phyloP scores from a whole-genome alignment of 2,113 vertebrate genomes.

The Gobiocypris rarus region DNA sequence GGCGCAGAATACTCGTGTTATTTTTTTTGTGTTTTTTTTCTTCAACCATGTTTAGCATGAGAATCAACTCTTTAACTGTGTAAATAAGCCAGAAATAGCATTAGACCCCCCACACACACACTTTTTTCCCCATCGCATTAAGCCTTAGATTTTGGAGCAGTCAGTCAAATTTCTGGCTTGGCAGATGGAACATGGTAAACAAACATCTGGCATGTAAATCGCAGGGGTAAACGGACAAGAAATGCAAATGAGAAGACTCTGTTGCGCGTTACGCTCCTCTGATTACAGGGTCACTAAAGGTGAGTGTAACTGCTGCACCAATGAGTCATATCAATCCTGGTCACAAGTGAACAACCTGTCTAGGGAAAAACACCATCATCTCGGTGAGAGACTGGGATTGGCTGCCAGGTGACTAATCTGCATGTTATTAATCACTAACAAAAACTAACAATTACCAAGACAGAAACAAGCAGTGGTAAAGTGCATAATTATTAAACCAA shows the following conservation, averaged over 20 bases:
- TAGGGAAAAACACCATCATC: constrained; percentile 38
- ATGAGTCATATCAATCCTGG: not conserved
- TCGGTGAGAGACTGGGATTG: constrained; percentile 37
- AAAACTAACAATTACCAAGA: not conserved
- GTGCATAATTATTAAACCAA: not conserved
- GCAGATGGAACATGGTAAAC: not conserved
- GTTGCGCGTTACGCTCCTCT: not conserved
- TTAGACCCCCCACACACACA: too few relatives aligned
- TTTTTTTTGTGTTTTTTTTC: too few relatives aligned
- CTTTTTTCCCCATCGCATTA: too few relatives aligned
- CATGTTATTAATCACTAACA: not conserved
- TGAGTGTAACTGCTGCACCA: not conserved
- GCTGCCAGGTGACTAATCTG: constrained; percentile 67
- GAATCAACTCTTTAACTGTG: too few relatives aligned
- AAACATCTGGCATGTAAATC: constrained; percentile 38
- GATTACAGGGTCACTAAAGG: not conserved
- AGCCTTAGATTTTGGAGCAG: not conserved
- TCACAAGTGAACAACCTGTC: not conserved
- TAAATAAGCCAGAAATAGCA: too few relatives aligned
- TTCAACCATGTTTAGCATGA: too few relatives aligned
- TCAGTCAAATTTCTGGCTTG: constrained; percentile 24
- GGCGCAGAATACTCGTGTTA: too few relatives aligned
- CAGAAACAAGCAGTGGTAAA: not conserved
- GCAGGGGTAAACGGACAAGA: not conserved
- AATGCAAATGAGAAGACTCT: constrained; percentile 38